Base-by-base conservation (phyloP, 2,888 invertebrate genomes). In the Malachius bipustulatus region DNA sequence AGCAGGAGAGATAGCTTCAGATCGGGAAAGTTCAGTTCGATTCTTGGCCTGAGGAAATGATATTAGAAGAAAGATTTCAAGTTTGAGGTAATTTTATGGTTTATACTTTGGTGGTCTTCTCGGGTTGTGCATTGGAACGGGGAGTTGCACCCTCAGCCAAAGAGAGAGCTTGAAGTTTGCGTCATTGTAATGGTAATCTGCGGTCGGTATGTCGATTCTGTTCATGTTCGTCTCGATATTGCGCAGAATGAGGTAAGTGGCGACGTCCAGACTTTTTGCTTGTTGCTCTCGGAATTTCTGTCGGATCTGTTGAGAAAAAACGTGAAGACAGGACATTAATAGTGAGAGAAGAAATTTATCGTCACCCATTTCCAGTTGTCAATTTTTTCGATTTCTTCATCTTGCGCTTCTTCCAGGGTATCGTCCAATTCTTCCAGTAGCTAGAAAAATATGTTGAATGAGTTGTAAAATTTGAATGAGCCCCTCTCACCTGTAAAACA, bases 171-270 rank as follows among this genome's bases (percentile, higher is more conserved):
- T 59, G 14, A 68, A 55, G 35, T 62, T 49, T 2, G 53, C 49
- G 15, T 66, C 59, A 32, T 54, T 42, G 15, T 57, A 57, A 8
- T 58, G 49, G 42, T 57, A 69, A 36, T 58, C 60, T 1, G 67
- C 62, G 3, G 63, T 67, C 37, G 59, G 59, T 36, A 67, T 58
- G 47, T 66, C 60, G 15, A 65, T 56, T 16, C 62, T 53, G 9
- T 56, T 47, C 54, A 70, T 57, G 36, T 67, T 62, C 12, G 53
- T 51, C 26, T 65, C 62, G 26, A 71, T 62, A 31, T 69, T 56
- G 4, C 70, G 57, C 15, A 71, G 47, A 2, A 71, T 49, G 24
- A 56, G 51, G 45, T 70, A 71, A 10, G 65, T 66, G 3, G 66
- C 64, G 26, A 58, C 54, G 40, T 70, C 66, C 33, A 71, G 50